A percentile compares a stretch with the other conserved stretches of the same genome.
Conservation (phyloP, 2,797 vertebrate species). For the Cirrhinus mrigala region DNA sequence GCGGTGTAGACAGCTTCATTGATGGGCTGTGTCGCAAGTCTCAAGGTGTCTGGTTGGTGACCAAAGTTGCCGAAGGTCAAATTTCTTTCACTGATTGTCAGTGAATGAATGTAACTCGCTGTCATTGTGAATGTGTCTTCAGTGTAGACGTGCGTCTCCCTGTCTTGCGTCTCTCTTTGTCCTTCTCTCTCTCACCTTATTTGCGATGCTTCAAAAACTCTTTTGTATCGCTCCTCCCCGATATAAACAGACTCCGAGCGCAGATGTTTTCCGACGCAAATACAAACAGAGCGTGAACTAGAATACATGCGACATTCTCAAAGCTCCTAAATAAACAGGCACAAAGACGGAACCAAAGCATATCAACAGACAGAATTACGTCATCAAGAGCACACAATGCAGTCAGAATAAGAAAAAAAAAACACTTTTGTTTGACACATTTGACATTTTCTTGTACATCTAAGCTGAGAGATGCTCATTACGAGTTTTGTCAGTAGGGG, state of each 20-base stretch:
- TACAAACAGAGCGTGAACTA: constrained; percentile 48
- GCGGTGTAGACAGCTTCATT: not conserved
- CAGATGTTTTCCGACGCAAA: constrained; percentile 44
- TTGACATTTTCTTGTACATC: not conserved
- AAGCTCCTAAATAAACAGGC: constrained; percentile 45
- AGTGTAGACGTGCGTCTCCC: not conserved
- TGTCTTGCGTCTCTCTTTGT: not conserved
- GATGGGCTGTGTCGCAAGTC: not conserved
- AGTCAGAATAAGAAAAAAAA: not conserved
- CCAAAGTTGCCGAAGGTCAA: not conserved
- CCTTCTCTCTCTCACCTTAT: constrained; percentile 21
- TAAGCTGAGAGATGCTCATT: not conserved
- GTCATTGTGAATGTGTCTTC: not conserved
- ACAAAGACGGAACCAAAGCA: constrained; percentile 25
- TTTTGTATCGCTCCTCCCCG: constrained; percentile 36
- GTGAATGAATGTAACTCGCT: not conserved
- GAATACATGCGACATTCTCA: constrained; percentile 41
- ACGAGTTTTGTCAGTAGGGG: not conserved
- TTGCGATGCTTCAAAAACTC: constrained; percentile 37
- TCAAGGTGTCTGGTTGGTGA: not conserved
- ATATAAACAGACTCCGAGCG: constrained; percentile 39
- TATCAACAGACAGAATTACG: constrained; percentile 16
- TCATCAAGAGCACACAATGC: constrained; percentile 15
- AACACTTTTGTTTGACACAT: constrained; percentile 11
- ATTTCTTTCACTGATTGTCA: not conserved